Percentiles rank a stretch among this genome's conserved stretches.
phyloP scores from a whole-genome alignment of 2,888 invertebrate genomes.

The Drosophila rubida region DNA sequence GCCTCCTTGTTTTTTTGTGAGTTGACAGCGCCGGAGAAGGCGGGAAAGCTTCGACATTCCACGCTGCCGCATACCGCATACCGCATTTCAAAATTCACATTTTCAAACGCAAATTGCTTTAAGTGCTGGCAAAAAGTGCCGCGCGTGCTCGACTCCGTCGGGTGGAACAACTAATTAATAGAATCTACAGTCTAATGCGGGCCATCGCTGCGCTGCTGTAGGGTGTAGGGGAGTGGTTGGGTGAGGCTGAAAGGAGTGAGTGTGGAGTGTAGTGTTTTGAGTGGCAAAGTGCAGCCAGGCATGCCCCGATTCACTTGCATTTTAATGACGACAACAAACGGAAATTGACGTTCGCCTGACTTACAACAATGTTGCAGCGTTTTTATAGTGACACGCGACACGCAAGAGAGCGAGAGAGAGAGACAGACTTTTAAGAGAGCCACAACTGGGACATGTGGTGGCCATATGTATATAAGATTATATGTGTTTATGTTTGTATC shows the following conservation, averaged over 20 bases:
- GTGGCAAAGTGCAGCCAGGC: slow-evolving; percentile 51
- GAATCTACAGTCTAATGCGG: slow-evolving; percentile 24
- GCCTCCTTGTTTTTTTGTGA: neutral
- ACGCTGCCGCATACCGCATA: slow-evolving; percentile 5
- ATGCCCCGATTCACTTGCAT: slow-evolving; percentile 51
- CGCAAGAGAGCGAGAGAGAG: neutral
- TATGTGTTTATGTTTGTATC: slow-evolving; percentile 1
- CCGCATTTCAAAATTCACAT: neutral
- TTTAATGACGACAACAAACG: slow-evolving; percentile 76
- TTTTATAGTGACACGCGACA: slow-evolving; percentile 75
- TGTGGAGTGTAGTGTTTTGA: neutral
- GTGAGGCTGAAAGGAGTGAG: slow-evolving; percentile 7
- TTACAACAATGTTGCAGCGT: slow-evolving; percentile 65
- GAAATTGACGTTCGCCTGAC: slow-evolving; percentile 75
- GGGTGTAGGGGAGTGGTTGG: too few relatives aligned
- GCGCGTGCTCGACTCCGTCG: slow-evolving; percentile 28
- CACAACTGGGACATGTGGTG: slow-evolving; percentile 54
- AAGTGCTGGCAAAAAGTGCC: slow-evolving; percentile 68
- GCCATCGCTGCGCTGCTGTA: slow-evolving; percentile 2
- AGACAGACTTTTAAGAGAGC: neutral
- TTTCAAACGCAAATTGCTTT: slow-evolving; percentile 66
- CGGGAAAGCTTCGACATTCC: neutral
- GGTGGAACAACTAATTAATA: slow-evolving; percentile 63
- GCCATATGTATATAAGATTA: slow-evolving; percentile 49
- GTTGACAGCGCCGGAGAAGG: neutral